These are phyloP conservation scores for Andrena camellia DNA, from an alignment of 2,888 invertebrate species.

Conservation along the genomic window DNA sequence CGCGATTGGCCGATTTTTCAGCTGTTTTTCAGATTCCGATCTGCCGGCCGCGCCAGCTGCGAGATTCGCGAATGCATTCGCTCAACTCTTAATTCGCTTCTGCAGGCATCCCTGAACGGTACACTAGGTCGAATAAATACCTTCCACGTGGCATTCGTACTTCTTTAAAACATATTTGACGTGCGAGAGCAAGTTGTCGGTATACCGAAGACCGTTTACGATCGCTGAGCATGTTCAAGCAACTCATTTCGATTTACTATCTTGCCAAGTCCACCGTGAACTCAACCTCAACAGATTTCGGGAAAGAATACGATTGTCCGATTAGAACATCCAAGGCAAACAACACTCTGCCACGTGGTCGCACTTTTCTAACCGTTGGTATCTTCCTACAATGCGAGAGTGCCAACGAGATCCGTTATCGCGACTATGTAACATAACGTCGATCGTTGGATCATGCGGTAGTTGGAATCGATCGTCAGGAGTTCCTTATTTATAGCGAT, in stretches of 20 bases:
- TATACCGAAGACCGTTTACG: not conserved
- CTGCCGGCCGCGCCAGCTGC: not conserved
- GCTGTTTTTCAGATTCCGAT: constrained; percentile 22
- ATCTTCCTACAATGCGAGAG: not conserved
- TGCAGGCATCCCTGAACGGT: too few relatives aligned
- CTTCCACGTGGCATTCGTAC: too few relatives aligned
- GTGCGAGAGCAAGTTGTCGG: too few relatives aligned
- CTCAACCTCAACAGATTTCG: not conserved
- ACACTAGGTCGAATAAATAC: too few relatives aligned
- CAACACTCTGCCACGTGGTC: not conserved
- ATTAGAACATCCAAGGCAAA: constrained; percentile 15
- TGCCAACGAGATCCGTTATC: not conserved
- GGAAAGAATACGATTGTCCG: not conserved
- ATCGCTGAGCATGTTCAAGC: not conserved
- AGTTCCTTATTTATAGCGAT: not conserved
- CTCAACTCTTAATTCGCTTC: too few relatives aligned
- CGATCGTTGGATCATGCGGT: constrained; percentile 31
- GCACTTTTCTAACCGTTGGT: not conserved
- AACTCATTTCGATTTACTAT: not conserved
- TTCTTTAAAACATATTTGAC: too few relatives aligned
- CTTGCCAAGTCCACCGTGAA: not conserved
- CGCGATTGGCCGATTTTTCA: constrained; percentile 25
- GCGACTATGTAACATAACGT: not conserved
- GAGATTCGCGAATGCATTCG: too few relatives aligned
- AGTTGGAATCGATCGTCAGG: not conserved